Evolutionary conservation across 2,888 invertebrate genomes (phyloP), one percentile per base, ranked within the genome.

Genomic region (Deilephila porcellus): DNA sequence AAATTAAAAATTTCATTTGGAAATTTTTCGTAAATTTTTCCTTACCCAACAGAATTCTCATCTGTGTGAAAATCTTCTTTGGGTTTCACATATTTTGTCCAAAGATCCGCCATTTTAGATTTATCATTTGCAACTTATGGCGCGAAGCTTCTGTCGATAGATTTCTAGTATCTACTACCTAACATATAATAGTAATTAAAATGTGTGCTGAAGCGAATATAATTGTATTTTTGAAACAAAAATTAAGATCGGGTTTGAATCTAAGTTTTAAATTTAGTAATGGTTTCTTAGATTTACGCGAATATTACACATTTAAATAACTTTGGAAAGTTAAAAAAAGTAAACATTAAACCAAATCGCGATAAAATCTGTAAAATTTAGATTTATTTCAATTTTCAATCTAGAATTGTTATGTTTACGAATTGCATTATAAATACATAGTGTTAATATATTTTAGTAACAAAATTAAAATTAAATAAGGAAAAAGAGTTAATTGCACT

Each of bases 381-480:
- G 25, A 25, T 25, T 25, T 25, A 25, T 25, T 25, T 25, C 25
- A 25, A 25, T 25, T 25, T 25, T 25, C 25, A 1, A 25, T 25
- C 25, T 25, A 25, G 25, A 25, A 37, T 37, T 37, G 37, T 19
- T 53, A 19, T 53, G 19, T 3, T 0, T 53, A 19, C 17, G 4
- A 53, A 19, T 56, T 56, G 5, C 6, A n/a, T 56, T 56, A 56
- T 1, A n/a, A 56, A n/a, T 56, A 17, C 4, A 25, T 6, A 0
- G 19, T 59, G 17, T 59, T 62, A 17, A 59, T 62, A 14, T 76
- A 25, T 82, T 80, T n/a, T 73, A 92, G 91, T 81, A 19, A 86
- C 79, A 4, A 90, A 88, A 80, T 76, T 81, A 52, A 91, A 89
- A 77, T 19, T 90, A 71, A 70, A 71, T 53, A 83, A 81, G 71